Evolutionary conservation across 1,140 invertebrate species (phyloP), one percentile per base, ranked within the genome.

Genomic region (Drosophila takahashii): DNA sequence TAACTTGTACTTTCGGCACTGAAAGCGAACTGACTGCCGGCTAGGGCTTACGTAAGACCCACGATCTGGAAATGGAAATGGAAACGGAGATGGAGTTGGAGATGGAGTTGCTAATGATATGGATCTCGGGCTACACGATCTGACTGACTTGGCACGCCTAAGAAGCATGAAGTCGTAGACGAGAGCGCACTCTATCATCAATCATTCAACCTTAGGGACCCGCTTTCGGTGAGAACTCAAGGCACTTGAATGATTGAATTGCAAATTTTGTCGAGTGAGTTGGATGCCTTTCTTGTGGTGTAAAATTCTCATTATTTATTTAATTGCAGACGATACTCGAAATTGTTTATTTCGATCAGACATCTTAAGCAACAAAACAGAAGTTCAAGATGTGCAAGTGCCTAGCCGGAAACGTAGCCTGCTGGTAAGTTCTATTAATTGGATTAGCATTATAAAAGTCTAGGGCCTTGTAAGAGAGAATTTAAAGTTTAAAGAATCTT

Each of bases 321-420:
- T 64, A 64, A 41, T 56, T 74, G 9, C 51, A 64, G 71, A 37
- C 16, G 13, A 53, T 37, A 51, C 39, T 48, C 50, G 22, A 29
- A 53, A 9, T 22, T 27, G 7, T 39, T 51, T 10, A 56, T n/a
- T n/a, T n/a, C n/a, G n/a, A n/a, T 16, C 45, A 45, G 15, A n/a
- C 47, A 66, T 44, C n/a, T 32, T 53, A 50, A 22, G 32, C 7
- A 45, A 61, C 5, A 53, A 56, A 42, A 18, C 53, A 61, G 16
- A 15, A 15, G 2, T 18, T 6, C 60, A 81, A 79, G 45, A 90
- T 90, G 87, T 90, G 87, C 69, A 90, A 90, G 61, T 90, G 87
- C 51, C 60, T 90, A 4, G 77, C 81, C 57, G 87, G 79, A 53
- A 90, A 90, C 15, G 73, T 90, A 32, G 87, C 83, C 42, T 90